Base-by-base conservation (phyloP, 2,888 invertebrate genomes). In the Fragum fragum region DNA sequence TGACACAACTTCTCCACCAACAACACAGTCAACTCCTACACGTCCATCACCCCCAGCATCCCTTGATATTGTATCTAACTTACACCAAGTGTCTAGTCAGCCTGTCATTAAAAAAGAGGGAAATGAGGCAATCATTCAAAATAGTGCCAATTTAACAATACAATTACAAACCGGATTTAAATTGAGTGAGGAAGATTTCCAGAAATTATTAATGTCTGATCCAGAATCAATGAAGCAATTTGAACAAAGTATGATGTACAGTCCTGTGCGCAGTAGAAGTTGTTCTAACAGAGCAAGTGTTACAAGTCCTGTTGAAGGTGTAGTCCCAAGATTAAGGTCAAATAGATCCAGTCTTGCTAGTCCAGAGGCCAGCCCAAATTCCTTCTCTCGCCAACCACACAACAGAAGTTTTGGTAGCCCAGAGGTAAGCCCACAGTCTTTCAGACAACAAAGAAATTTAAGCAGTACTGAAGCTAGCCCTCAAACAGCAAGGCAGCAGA, bases 161-260 rank as follows among this genome's bases (percentile, higher is more conserved):
- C 78, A 75, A 23, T 59, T 77, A 18, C 79, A 76, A 69, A 79
- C 78, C 16, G 81, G 57, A 1, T 79, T 68, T 73, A 53, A 73
- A 36, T 61, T 85, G n/a, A 85, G 82, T 76, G 85, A 85, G 57
- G 85, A 85, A 73, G 85, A 85, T 55, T 85, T 85, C 57, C 85
- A 85, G 57, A 82, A 81, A 68, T 42, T 81, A 18, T 59, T 85
- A n/a, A 73, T 85, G 70, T 63, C 85, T 9, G 85, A 85, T 66
- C 85, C 85, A 26, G 85, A 85, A 70, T 82, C 85, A 7, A 29
- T 85, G 69, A 80, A 68, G 53, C 85, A 85, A 55, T 80, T 85
- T 70, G 82, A 85, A 53, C 85, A 85, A 32, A 85, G 85, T 63
- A 85, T 85, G 85, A 80, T 85, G 85, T 83, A 85, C 57, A 85